These are phyloP conservation scores for Cladopsammia gracilis DNA, from an alignment of 64 coral and sea anemone genomes.

Conservation along the genomic window DNA sequence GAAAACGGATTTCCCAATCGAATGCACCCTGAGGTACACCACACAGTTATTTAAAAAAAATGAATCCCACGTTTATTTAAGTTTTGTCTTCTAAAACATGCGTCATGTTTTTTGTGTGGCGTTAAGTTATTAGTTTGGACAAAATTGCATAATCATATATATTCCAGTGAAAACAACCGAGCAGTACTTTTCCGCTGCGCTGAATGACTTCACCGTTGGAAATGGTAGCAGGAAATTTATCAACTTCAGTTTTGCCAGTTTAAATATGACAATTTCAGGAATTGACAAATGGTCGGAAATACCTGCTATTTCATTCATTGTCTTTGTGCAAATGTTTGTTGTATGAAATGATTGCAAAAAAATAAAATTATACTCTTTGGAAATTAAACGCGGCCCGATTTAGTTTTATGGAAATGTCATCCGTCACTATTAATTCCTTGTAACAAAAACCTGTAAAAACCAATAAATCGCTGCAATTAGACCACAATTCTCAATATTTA, in stretches of 20 bases:
- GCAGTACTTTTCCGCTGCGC: too few species aligned
- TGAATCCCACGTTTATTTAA: too few species aligned
- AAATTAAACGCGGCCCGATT: background rate
- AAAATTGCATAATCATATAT: too few species aligned
- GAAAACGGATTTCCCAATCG: too few species aligned
- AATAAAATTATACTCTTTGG: background rate
- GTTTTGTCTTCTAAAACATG: too few species aligned
- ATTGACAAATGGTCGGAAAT: background rate
- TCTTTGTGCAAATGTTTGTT: background rate
- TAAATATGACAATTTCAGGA: background rate
- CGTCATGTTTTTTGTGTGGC: too few species aligned
- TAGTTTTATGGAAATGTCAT: background rate
- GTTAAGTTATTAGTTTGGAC: too few species aligned
- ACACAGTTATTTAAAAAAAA: too few species aligned
- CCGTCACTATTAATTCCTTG: background rate
- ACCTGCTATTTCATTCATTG: background rate
- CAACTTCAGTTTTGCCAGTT: background rate
- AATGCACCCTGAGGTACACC: too few species aligned
- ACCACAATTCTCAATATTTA: conserved; percentile 4
- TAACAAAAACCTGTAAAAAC: conserved; percentile 18
- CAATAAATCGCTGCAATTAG: conserved; percentile 21
- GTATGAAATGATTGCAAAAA: background rate
- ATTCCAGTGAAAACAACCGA: too few species aligned
- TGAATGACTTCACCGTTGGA: too few species aligned
- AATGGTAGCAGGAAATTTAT: too few species aligned